Conservation (phyloP, 2,113 vertebrate genomes). For the Poecile atricapillus region DNA sequence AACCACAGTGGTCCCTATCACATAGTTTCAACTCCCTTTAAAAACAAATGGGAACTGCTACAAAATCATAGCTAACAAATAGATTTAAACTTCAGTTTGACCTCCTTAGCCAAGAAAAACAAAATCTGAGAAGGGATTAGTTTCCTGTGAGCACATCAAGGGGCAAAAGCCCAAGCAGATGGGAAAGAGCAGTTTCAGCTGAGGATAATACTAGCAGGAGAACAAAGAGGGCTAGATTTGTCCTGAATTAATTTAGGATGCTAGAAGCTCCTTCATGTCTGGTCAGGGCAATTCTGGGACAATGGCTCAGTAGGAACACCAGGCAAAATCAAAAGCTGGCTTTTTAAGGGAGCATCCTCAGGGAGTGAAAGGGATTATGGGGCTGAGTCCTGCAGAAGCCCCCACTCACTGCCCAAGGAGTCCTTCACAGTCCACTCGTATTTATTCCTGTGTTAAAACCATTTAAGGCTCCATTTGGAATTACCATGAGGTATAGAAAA, state of each 20-base stretch:
- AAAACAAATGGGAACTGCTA: neutral
- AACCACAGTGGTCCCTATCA: neutral
- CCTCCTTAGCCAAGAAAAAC: conserved; percentile 10
- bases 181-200: neutral
- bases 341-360: neutral
- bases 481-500: neutral
- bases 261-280: neutral
- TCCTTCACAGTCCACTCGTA: neutral
- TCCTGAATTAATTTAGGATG: neutral
- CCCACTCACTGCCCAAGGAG: neutral
- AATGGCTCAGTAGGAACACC: neutral
- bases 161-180: neutral
- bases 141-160: neutral
- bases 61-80: neutral
- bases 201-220: neutral
- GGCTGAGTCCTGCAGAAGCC: neutral
- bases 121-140: neutral
- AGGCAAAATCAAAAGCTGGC: neutral
- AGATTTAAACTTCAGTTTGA: conserved; percentile 20
- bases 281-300: neutral
- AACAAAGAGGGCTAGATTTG: neutral
- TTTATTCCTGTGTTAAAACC: neutral
- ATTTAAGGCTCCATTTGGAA: neutral
- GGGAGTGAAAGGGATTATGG: neutral
- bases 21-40: neutral